Conservation (phyloP, 35 echinoderm and acorn worm genomes). For the Strongylocentrotus purpuratus region DNA sequence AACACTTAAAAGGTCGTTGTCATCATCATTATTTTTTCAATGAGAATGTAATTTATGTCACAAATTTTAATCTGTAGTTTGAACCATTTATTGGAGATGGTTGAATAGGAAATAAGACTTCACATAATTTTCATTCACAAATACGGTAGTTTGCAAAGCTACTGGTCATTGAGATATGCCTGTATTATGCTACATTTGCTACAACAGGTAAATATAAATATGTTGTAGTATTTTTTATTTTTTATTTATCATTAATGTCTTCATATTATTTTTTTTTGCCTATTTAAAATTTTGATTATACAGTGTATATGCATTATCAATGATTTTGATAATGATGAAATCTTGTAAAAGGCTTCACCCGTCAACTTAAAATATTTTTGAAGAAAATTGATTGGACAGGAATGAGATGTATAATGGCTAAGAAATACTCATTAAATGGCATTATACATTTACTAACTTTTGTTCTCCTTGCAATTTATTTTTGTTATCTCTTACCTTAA, state of each 20-base stretch:
- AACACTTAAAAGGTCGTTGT: too few relatives aligned
- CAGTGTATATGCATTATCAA: background rate
- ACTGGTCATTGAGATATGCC: too few relatives aligned
- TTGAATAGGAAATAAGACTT: too few relatives aligned
- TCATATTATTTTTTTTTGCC: background rate
- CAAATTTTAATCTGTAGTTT: too few relatives aligned
- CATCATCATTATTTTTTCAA: too few relatives aligned
- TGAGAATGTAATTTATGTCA: too few relatives aligned
- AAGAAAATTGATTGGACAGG: background rate
- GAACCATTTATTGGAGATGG: too few relatives aligned
- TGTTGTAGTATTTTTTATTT: background rate
- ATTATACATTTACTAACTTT: background rate
- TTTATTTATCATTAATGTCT: background rate
- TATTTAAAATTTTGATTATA: background rate
- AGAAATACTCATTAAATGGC: background rate
- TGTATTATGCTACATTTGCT: too few relatives aligned
- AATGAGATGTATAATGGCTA: background rate
- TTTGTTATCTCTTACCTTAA: too few relatives aligned
- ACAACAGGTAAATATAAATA: too few relatives aligned
- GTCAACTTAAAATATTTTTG: background rate
- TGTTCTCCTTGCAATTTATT: background rate
- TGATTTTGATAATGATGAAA: background rate
- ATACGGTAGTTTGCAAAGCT: too few relatives aligned
- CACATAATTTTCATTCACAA: too few relatives aligned
- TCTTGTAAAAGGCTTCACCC: background rate